phyloP scores from a whole-genome alignment of 2,113 vertebrate genomes.

The Electrona antarctica region DNA sequence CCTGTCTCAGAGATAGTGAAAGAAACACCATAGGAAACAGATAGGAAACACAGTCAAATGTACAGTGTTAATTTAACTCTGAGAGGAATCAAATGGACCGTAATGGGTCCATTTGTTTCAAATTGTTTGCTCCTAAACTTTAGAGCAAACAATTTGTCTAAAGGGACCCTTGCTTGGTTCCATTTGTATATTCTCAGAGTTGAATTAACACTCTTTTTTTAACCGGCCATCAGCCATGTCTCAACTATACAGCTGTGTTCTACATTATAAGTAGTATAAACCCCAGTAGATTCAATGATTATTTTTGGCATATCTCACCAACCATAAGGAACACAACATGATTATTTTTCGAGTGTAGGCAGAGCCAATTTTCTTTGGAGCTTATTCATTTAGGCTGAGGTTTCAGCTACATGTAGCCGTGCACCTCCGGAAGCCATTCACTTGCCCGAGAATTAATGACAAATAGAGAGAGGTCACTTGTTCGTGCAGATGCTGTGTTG shows the following conservation, averaged over 20 bases:
- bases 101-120: too few species aligned
- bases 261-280: slow-evolving; percentile 2
- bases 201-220: too few species aligned
- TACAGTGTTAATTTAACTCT: too few species aligned
- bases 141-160: too few species aligned
- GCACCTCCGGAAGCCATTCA: slow-evolving; percentile 16
- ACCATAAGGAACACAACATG: slow-evolving; percentile 23
- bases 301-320: slow-evolving; percentile 16
- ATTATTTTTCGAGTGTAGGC: slow-evolving; percentile 41
- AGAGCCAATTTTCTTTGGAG: slow-evolving; percentile 47
- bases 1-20: slow-evolving; percentile 34
- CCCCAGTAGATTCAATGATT: slow-evolving; percentile 1
- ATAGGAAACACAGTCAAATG: too few species aligned
- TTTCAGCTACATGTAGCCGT: slow-evolving; percentile 20
- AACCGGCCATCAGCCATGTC: too few species aligned
- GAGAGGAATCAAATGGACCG: too few species aligned
- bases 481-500: slow-evolving; percentile 56
- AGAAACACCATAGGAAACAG: background rate
- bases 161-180: too few species aligned
- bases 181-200: too few species aligned
- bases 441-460: slow-evolving; percentile 44
- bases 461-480: slow-evolving; percentile 60
- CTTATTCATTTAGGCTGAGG: slow-evolving; percentile 48
- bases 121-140: too few species aligned
- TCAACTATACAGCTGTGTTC: background rate